These are phyloP conservation scores for Panorpa germanica DNA, from an alignment of 2,888 invertebrate genomes.

Conservation along the genomic window DNA sequence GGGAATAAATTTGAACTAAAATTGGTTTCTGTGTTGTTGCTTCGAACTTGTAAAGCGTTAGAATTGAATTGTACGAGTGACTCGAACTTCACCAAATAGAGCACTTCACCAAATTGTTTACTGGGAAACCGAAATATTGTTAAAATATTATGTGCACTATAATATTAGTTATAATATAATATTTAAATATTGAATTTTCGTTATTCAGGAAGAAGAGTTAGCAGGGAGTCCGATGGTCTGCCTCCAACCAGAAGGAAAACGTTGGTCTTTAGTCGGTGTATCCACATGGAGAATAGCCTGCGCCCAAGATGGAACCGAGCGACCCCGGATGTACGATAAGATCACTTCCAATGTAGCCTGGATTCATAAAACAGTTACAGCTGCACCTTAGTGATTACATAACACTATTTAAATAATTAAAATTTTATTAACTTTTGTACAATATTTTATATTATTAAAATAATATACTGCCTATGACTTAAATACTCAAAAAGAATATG, in stretches of 20 bases:
- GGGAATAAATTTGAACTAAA: too few relatives aligned
- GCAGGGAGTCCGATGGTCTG: conserved; percentile 79
- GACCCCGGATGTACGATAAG: conserved; percentile 69
- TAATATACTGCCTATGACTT: too few relatives aligned
- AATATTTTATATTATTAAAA: too few relatives aligned
- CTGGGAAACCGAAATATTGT: neutral
- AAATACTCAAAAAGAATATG: too few relatives aligned
- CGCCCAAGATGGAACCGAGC: conserved; percentile 51
- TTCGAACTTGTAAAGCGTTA: too few relatives aligned
- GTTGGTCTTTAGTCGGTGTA: conserved; percentile 65
- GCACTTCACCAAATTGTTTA: too few relatives aligned
- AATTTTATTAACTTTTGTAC: too few relatives aligned
- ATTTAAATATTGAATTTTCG: conserved; percentile 1
- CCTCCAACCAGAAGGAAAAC: conserved; percentile 43
- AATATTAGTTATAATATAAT: neutral
- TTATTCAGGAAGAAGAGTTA: conserved; percentile 60
- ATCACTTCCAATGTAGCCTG: conserved; percentile 69
- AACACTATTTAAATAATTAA: too few relatives aligned
- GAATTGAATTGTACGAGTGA: too few relatives aligned
- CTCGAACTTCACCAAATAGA: too few relatives aligned
- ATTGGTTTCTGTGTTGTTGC: too few relatives aligned
- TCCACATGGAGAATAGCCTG: conserved; percentile 78
- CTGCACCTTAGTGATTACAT: conserved; percentile 10
- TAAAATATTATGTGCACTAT: conserved; percentile 3
- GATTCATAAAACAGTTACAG: conserved; percentile 57